Percentiles rank a stretch among this genome's conserved stretches.
Evolutionary conservation across 2,888 invertebrate genomes (phyloP).

Genomic region (Xylocampa areola): DNA sequence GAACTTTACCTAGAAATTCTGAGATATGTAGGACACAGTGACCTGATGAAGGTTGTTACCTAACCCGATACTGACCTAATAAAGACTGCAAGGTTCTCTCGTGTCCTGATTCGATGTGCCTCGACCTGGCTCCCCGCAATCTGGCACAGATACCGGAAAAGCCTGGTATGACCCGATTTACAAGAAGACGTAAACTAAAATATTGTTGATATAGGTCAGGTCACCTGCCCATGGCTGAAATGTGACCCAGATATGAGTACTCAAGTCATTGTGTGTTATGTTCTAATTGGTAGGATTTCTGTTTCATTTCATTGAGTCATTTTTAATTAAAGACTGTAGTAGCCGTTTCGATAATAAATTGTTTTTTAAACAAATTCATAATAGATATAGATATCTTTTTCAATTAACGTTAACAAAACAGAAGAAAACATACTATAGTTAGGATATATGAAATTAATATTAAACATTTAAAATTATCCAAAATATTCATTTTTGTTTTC

Average conservation of each 20-base stretch:
- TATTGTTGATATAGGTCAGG: constrained; percentile 24
- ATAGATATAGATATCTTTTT: no score
- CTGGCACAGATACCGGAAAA: constrained; percentile 18
- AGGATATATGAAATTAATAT: no score
- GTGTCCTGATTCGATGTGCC: constrained; percentile 19
- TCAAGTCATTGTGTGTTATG: not conserved
- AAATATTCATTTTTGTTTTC: no score
- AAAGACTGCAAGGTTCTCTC: constrained; percentile 13
- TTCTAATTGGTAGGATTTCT: not conserved
- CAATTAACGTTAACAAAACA: no score
- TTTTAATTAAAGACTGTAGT: no score
- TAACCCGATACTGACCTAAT: constrained; percentile 22
- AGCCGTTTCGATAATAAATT: no score
- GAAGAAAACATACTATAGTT: no score
- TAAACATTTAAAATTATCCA: no score
- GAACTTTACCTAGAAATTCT: constrained; percentile 4
- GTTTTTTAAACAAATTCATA: no score
- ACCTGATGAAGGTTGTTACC: constrained; percentile 6
- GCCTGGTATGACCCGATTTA: constrained; percentile 34
- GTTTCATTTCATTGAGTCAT: no score
- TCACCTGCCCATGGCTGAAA: not conserved
- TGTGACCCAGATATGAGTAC: constrained; percentile 7
- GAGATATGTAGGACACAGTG: constrained; percentile 1
- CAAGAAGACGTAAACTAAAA: constrained; percentile 5
- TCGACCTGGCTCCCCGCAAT: constrained; percentile 17